phyloP scores from a whole-genome alignment of 2,797 vertebrate genomes.

The Arnoldichthys spilopterus region DNA sequence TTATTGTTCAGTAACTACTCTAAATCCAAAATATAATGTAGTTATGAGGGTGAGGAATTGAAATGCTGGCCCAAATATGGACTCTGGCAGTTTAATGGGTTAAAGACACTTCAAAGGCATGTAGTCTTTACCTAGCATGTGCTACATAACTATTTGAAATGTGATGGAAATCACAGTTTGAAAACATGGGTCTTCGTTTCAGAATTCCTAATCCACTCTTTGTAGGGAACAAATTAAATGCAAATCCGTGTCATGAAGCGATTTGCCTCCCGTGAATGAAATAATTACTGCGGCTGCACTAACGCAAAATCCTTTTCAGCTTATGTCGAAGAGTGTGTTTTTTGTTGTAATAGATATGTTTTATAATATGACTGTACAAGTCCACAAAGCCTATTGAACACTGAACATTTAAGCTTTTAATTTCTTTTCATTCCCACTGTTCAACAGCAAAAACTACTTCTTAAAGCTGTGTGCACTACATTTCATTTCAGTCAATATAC shows the following conservation, averaged over 20 bases:
- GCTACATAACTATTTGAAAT: slow-evolving; percentile 18
- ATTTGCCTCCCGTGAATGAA: slow-evolving; percentile 77
- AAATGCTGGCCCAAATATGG: neutral
- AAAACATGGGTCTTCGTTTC: slow-evolving; percentile 62
- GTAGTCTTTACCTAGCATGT: neutral
- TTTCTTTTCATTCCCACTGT: neutral
- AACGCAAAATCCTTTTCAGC: slow-evolving; percentile 71
- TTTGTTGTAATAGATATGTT: slow-evolving; percentile 67
- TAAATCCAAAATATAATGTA: neutral
- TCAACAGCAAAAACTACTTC: neutral
- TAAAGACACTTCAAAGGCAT: no score
- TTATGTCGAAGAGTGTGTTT: slow-evolving; percentile 70
- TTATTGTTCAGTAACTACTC: neutral
- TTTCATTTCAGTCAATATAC: no score
- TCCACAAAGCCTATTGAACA: slow-evolving; percentile 12
- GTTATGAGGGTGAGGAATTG: neutral
- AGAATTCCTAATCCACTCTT: slow-evolving; percentile 74
- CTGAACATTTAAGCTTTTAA: neutral
- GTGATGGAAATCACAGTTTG: slow-evolving; percentile 41
- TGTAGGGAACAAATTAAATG: slow-evolving; percentile 79
- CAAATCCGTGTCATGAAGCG: slow-evolving; percentile 80
- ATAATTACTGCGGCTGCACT: slow-evolving; percentile 76
- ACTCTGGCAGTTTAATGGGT: neutral
- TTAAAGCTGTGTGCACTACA: no score
- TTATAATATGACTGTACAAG: slow-evolving; percentile 31